Evolutionary conservation across 2,113 vertebrate species (phyloP), one percentile per base, ranked within the genome.

Genomic region (Mastomys natalensis): DNA sequence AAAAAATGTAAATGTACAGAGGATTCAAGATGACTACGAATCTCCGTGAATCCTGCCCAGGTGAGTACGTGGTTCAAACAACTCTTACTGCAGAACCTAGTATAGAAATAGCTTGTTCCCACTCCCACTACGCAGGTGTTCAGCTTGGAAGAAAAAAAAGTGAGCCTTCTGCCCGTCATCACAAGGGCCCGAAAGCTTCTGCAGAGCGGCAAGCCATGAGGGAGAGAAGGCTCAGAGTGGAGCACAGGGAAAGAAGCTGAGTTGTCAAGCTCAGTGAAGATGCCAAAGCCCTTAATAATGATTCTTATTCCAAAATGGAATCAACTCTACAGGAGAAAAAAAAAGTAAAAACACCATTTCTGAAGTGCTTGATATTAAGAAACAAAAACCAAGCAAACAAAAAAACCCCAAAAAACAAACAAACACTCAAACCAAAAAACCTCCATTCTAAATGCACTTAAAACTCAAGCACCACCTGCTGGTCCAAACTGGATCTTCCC

Each of bases 391-490:
- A 45, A 31, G 13, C 9, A 87, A 22, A 74, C 7, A 34, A 22
- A 74, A 73, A 85, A 40, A 17, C n/a, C 43, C 45, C 45, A 48
- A 48, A 31, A 66, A 3, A 34, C 7, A 13, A 10, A 51, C 37
- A 53, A 87, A 8, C n/a, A n/a, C n/a, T n/a, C 6, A 66, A 4
- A 37, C 11, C 7, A 10, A 53, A 53, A 55, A 87, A 9, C 1
- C 1, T 85, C 31, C 95, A 17, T 78, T 93, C 43, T 93, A 86
- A 95, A 78, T 89, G 96, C 96, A 94, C 87, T 97, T 96, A 87
- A 89, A 96, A 95, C 94, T 96, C 89, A 97, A 96, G 85, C 74
- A 90, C 97, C 96, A 64, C 1, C 0, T 92, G 66, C 72, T 95
- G 95, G 96, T 84, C 94, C 85, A 66, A 73, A 77, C 77, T 97